Evolutionary conservation across 2,797 vertebrate genomes (phyloP), one percentile per base, ranked within the genome.

Genomic region (Acridotheres tristis): DNA sequence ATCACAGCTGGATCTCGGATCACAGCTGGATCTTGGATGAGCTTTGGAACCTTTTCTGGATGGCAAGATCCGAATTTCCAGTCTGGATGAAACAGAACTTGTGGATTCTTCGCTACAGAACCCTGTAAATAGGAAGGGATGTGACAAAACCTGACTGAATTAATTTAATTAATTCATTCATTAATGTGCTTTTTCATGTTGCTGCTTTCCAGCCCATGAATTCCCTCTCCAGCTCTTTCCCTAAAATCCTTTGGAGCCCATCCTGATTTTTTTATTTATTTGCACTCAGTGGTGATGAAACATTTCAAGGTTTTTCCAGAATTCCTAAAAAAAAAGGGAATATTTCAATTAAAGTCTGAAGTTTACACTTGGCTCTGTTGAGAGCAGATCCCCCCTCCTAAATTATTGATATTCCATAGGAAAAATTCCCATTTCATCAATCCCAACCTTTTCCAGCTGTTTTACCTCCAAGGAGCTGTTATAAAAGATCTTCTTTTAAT

Each of bases 121-220:
- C 63, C 16, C 45, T 72, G 93, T 61, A 65, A 57, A 77, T 71
- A 40, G 0, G 21, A 58, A 68, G 53, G 73, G 79, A 20, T 20
- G 47, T 43, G 85, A 32, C 71, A 51, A 18, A n/a, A 51, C 34
- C 59, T 5, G 25, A 9, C 47, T 34, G 40, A 7, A 38, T 29
- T 84, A 47, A 38, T n/a, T 40, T n/a, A 2, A n/a, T 29, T 38
- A 13, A 29, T 20, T 55, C 2, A 32, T 55, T 27, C 4, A 32
- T 55, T 38, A 6, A 27, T 23, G 54, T 61, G 66, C 27, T 54
- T 76, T 59, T n/a, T 73, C 32, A 48, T 48, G 36, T 88, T 48
- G 69, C 83, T 88, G 62, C 94, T 90, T 93, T 72, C 40, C 61
- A 74, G 30, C 19, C 88, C 42, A 17, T n/a, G 54, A 77, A 88